Percentiles rank a stretch among this genome's conserved stretches.
Conservation (phyloP, 2,888 invertebrate genomes). For the Meganola albula region DNA sequence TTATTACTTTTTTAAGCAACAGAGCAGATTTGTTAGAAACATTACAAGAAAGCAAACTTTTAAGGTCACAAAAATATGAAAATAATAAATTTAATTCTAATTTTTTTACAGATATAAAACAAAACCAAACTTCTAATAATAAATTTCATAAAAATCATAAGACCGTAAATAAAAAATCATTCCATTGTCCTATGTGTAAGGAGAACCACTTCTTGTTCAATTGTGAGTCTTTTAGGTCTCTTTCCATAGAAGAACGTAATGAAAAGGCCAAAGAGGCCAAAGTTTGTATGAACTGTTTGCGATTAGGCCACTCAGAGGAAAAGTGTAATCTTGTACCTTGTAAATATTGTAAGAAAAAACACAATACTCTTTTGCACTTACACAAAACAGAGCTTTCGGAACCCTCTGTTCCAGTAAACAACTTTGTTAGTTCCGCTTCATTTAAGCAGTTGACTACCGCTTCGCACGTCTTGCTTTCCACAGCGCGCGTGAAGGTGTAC, state of each 20-base stretch:
- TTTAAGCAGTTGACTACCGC: background rate
- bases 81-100: background rate
- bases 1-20: background rate
- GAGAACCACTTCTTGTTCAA: background rate
- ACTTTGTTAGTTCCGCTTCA: background rate
- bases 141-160: background rate
- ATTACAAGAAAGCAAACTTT: background rate
- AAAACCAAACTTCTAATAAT: background rate
- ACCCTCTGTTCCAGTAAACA: background rate
- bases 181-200: conserved; percentile 1
- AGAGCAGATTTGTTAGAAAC: background rate
- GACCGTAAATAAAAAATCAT: background rate
- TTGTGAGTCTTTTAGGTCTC: conserved; percentile 1
- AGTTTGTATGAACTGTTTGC: conserved; percentile 1
- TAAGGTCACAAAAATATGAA: background rate
- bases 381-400: background rate
- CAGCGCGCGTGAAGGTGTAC: conserved; percentile 13
- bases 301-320: background rate
- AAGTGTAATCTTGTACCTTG: background rate
- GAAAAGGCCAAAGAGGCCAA: background rate
- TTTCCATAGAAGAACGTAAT: conserved; percentile 1
- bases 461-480: conserved; percentile 11
- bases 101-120: background rate
- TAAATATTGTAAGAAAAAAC: conserved; percentile 2
- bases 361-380: background rate